These are phyloP conservation scores for Merluccius polli DNA, from an alignment of 2,797 vertebrate genomes.

Conservation along the genomic window DNA sequence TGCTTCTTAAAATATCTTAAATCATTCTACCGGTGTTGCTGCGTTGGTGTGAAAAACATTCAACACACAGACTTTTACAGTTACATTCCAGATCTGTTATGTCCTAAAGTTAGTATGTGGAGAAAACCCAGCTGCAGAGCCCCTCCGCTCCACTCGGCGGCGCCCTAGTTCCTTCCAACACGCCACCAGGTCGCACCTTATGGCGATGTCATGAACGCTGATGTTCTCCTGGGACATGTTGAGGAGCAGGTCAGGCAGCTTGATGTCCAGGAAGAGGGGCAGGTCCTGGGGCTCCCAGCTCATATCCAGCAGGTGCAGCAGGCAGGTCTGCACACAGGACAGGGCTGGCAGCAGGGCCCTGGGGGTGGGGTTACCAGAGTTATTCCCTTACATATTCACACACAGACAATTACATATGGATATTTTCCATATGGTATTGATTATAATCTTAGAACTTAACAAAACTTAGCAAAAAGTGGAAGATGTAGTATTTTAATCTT, in stretches of 20 bases:
- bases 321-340: conserved; percentile 90
- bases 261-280: conserved; percentile 85
- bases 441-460: too few species aligned
- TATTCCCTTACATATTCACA: neutral
- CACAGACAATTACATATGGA: neutral
- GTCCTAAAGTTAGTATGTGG: neutral
- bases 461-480: too few species aligned
- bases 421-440: too few species aligned
- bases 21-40: too few species aligned
- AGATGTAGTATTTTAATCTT: too few species aligned
- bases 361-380: conserved; percentile 6
- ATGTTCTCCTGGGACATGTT: conserved; percentile 95
- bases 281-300: conserved; percentile 92
- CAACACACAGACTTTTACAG: neutral
- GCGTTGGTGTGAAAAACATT: too few species aligned
- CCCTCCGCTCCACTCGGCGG: conserved; percentile 10
- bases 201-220: conserved; percentile 88
- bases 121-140: neutral
- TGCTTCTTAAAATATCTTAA: too few species aligned
- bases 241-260: conserved; percentile 88
- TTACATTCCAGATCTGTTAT: neutral
- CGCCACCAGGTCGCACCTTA: conserved; percentile 77
- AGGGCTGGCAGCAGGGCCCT: conserved; percentile 90
- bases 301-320: conserved; percentile 94
- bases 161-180: neutral